Base-by-base conservation (phyloP, 2,797 vertebrate genomes). In the Centropyge bicolor region DNA sequence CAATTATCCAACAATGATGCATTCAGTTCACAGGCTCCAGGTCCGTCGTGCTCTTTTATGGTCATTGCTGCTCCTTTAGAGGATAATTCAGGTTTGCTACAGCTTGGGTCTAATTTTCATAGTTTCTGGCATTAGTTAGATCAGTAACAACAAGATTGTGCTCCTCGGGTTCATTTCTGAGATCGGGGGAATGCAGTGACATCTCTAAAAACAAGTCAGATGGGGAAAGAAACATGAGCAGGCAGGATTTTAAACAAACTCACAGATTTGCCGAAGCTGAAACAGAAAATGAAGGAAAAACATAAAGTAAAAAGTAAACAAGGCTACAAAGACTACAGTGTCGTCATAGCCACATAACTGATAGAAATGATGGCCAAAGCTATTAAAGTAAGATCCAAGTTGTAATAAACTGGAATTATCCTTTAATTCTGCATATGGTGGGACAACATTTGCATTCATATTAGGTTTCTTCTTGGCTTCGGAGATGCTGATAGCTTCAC, bases 1-100 rank as follows among this genome's bases (percentile, higher is more conserved):
- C 72, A 77, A 70, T 88, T 78, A 74, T 81, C 72, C 70, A 72
- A 70, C 83, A 82, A 77, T 67, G 69, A 84, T 82, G 82, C 80
- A 67, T 84, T 88, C 52, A 61, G 61, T 64, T 80, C 73, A 55
- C 62, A 62, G 59, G 54, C 48, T 65, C 38, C 55, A 64, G 70
- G 61, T 79, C 63, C 35, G 22, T 60, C 56, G 49, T 86, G 78
- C 48, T 81, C 81, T 86, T 82, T 76, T 84, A 81, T 87, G 74
- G 74, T 78, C 74, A 83, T 49, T 35, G 31, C 27, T 73, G 78
- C 76, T 83, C 22, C 69, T 83, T 71, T 79, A 73, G 56, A 81
- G 38, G 63, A 73, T 71, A 51, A 72, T 78, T 81, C 24, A 10
- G 43, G 56, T 81, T 59, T 57, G 63, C 74, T 69, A 75, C 35